Evolutionary conservation across 2,113 vertebrate genomes (phyloP), one percentile per base, ranked within the genome.

Genomic region (Amia ocellicauda): DNA sequence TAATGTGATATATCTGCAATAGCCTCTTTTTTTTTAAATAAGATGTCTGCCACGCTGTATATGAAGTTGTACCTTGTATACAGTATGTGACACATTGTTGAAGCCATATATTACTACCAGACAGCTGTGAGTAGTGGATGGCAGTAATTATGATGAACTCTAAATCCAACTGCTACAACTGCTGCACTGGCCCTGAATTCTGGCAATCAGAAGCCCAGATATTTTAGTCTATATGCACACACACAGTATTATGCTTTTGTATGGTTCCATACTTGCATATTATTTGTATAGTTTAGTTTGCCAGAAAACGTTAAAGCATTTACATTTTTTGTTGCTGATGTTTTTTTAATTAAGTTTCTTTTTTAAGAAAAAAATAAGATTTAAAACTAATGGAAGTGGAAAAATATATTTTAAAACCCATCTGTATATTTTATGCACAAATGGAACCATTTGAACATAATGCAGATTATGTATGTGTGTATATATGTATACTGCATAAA

Each of bases 241-340:
- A 36, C 11, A 36, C 31, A 7, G 31, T 83, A 82, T 67, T 28
- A 67, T 67, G 59, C 72, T 64, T 63, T 82, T 71, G 72, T 81
- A 69, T 82, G 74, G 71, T 77, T 78, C 62, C 31, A 36, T 36
- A 11, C 31, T 68, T 66, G 50, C 28, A 67, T 63, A 58, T 69
- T 59, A 74, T 52, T 17, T 3, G 51, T 13, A 22, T 22, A 7
- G 1, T 41, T 41, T 42, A 28, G 5, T 20, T 41, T 10, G 41
- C 27, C 10, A 27, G 10, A 29, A 47, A 28, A 19, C 20, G 9
- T 1, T 26, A 76, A 69, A 63, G 70, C 80, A 60, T 66, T 71
- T 63, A 76, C 31, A 68, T 60, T 62, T 69, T 49, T 70, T 80
- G 83, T 82, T 86, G 83, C 83, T 88, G 73, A 64, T 67, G 13